Percentiles rank a stretch among this genome's conserved stretches.
These are phyloP conservation scores for Syngnathus acus DNA, from an alignment of 2,797 vertebrate species.

Conservation along the genomic window DNA sequence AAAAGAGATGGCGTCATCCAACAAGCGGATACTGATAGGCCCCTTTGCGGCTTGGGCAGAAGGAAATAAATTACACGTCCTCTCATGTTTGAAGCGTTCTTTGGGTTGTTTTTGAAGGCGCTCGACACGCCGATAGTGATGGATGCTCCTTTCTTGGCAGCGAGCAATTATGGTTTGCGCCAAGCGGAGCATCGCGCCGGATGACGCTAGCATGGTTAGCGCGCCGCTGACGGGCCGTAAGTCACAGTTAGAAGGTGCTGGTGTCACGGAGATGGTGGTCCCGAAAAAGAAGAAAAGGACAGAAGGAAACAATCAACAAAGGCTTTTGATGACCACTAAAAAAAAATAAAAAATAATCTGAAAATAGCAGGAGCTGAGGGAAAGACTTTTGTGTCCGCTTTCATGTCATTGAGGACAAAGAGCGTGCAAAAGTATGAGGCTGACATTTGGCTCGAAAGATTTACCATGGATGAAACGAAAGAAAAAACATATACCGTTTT, in stretches of 20 bases:
- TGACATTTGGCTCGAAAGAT: no score
- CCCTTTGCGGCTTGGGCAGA: background rate
- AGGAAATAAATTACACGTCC: background rate
- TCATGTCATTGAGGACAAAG: background rate
- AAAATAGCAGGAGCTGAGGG: constrained; percentile 18
- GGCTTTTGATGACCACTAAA: constrained; percentile 8
- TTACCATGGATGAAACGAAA: background rate
- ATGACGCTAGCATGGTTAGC: background rate
- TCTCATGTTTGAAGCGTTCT: background rate
- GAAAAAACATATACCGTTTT: no score
- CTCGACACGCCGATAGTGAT: background rate
- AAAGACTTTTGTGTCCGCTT: background rate
- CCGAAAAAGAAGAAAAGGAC: constrained; percentile 12
- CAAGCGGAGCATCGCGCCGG: background rate
- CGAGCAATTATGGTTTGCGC: background rate
- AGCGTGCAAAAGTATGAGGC: no score
- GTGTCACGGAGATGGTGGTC: constrained; percentile 56
- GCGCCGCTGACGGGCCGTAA: background rate
- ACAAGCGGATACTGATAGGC: background rate
- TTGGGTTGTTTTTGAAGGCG: background rate
- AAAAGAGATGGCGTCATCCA: background rate
- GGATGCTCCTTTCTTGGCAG: background rate
- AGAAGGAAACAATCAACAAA: constrained; percentile 46
- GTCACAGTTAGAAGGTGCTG: constrained; percentile 8
- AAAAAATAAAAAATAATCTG: constrained; percentile 34